Evolutionary conservation across 1,140 invertebrate genomes (phyloP).

Genomic region (Dendrolimus punctatus): DNA sequence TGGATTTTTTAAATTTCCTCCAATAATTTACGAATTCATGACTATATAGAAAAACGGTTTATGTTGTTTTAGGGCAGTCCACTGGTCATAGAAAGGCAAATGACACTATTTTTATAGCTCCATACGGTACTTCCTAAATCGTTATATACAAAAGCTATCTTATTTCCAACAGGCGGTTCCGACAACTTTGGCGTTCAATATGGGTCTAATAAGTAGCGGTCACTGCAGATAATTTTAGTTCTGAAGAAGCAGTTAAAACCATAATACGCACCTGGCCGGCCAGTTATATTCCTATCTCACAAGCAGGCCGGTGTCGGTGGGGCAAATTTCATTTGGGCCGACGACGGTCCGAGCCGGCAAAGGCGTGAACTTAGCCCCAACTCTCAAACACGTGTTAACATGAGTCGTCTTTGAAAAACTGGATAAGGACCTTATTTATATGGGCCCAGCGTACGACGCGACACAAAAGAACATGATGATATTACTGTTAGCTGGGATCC

Average conservation of each 20-base stretch:
- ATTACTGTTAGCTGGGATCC: conserved; percentile 46
- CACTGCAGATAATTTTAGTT: too few species aligned
- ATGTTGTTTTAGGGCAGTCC: too few species aligned
- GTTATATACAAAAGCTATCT: too few species aligned
- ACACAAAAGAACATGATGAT: conserved; percentile 61
- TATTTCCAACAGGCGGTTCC: too few species aligned
- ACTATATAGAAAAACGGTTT: too few species aligned
- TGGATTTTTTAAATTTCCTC: too few species aligned
- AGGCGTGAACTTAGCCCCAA: conserved; percentile 42
- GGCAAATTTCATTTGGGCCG: conserved; percentile 62
- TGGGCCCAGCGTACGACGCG: conserved; percentile 57
- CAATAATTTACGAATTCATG: too few species aligned
- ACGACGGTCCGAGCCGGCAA: conserved; percentile 16
- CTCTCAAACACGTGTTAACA: conserved; percentile 62
- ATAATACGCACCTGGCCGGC: conserved; percentile 35
- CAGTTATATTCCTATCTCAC: conserved; percentile 30
- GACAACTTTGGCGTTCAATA: conserved; percentile 6
- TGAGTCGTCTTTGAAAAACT: conserved; percentile 63
- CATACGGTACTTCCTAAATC: too few species aligned
- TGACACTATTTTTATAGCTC: too few species aligned
- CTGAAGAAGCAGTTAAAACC: conserved; percentile 21
- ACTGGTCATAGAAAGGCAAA: too few species aligned
- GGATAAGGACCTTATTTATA: conserved; percentile 67
- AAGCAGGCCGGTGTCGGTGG: conserved; percentile 39
- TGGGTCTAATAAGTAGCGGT: neutral